These are phyloP conservation scores for Onchidella celtica DNA, from an alignment of 2,888 invertebrate species.

Conservation along the genomic window DNA sequence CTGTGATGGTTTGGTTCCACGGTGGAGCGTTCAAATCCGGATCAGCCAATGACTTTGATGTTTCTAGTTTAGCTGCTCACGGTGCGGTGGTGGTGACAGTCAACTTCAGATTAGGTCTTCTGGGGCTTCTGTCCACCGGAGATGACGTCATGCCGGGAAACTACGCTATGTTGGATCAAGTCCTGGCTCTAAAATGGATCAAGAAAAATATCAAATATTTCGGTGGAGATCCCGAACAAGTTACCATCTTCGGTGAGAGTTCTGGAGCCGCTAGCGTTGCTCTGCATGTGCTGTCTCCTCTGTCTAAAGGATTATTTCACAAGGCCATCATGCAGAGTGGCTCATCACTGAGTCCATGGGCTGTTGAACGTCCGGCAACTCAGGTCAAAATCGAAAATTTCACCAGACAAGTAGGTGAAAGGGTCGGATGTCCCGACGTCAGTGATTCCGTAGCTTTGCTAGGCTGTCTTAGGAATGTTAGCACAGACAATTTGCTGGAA, in stretches of 20 bases:
- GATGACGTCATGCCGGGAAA: slow-evolving; percentile 43
- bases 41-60: slow-evolving; percentile 7
- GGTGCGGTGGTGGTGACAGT: slow-evolving; percentile 31
- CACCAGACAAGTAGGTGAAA: slow-evolving; percentile 9
- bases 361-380: slow-evolving; percentile 13
- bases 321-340: slow-evolving; percentile 43
- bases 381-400: slow-evolving; percentile 1
- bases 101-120: slow-evolving; percentile 18
- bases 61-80: not conserved
- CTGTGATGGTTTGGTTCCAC: slow-evolving; percentile 34
- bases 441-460: not conserved
- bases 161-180: slow-evolving; percentile 34
- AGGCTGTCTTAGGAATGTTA: slow-evolving; percentile 10
- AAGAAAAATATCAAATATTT: slow-evolving; percentile 10
- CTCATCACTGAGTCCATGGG: slow-evolving; percentile 21
- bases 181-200: slow-evolving; percentile 30
- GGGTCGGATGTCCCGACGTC: slow-evolving; percentile 7
- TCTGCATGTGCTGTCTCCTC: slow-evolving; percentile 11
- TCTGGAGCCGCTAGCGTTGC: slow-evolving; percentile 25
- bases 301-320: slow-evolving; percentile 28
- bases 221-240: slow-evolving; percentile 1
- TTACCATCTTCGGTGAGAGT: slow-evolving; percentile 36
- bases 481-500: not conserved
- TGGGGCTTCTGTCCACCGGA: slow-evolving; percentile 30
- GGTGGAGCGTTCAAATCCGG: slow-evolving; percentile 2